Percentiles rank a stretch among this genome's conserved stretches.
phyloP scores from a whole-genome alignment of 1,140 invertebrate genomes.

The Dryas iulia region DNA sequence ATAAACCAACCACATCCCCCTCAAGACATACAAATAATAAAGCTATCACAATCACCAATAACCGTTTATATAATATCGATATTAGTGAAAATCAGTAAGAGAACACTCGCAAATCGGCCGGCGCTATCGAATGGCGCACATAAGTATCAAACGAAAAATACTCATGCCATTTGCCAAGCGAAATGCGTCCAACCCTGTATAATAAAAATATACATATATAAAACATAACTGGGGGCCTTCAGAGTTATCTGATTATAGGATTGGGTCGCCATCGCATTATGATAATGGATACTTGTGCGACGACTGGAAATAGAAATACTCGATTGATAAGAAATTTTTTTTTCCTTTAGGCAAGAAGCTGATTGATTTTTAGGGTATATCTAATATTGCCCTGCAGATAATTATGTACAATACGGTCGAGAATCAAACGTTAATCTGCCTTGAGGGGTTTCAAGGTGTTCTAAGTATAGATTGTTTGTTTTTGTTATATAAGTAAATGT shows the following conservation, averaged over 20 bases:
- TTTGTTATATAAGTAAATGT: too few species aligned
- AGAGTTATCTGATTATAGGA: constrained; percentile 75
- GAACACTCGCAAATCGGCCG: constrained; percentile 15
- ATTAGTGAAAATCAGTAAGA: constrained; percentile 29
- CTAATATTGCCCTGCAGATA: constrained; percentile 38
- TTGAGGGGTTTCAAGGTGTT: too few species aligned
- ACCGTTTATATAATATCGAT: constrained; percentile 5
- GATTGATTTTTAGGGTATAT: constrained; percentile 64
- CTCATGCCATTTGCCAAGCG: constrained; percentile 58
- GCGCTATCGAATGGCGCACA: constrained; percentile 25
- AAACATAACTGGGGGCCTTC: constrained; percentile 62
- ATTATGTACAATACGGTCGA: constrained; percentile 21
- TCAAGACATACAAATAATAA: neutral
- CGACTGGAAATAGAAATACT: constrained; percentile 65
- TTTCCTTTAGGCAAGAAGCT: constrained; percentile 44
- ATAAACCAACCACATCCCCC: neutral
- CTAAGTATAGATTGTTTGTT: too few species aligned
- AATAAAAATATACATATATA: constrained; percentile 77
- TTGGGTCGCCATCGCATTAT: constrained; percentile 74
- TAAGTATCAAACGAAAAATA: constrained; percentile 42
- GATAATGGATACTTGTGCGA: constrained; percentile 67
- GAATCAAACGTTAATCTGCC: neutral
- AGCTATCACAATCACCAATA: neutral
- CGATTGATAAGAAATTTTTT: constrained; percentile 74
- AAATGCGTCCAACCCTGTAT: constrained; percentile 53